Conservation (phyloP, 2,888 invertebrate species). For the Micoletzkya japonica region DNA sequence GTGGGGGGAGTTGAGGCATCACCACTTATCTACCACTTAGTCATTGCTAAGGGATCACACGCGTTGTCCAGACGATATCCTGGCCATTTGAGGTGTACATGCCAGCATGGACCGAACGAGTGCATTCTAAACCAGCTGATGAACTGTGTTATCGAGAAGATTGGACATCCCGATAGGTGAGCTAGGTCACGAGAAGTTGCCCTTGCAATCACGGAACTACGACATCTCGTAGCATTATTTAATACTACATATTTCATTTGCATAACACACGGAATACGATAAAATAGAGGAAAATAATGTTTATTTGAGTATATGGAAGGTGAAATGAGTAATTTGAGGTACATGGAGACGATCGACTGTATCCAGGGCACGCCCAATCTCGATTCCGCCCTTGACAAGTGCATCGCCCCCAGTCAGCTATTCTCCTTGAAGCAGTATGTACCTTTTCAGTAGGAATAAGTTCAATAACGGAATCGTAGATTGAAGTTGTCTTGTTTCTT, state of each 20-base stretch:
- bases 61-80: no score
- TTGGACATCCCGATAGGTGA: conserved; percentile 43
- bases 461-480: no score
- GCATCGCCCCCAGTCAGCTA: conserved; percentile 33
- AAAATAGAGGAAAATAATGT: neutral
- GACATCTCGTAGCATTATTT: neutral
- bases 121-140: conserved; percentile 61
- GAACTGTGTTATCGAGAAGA: conserved; percentile 61
- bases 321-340: conserved; percentile 30
- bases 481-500: no score
- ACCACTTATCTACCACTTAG: conserved; percentile 3
- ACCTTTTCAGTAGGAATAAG: no score
- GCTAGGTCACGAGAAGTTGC: neutral
- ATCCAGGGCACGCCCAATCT: conserved; percentile 43
- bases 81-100: conserved; percentile 49
- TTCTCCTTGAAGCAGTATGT: conserved; percentile 25
- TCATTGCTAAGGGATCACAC: no score
- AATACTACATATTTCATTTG: neutral
- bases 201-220: neutral
- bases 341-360: conserved; percentile 51
- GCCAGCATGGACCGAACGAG: conserved; percentile 61
- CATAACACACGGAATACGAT: neutral
- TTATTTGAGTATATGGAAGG: conserved; percentile 1
- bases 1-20: conserved; percentile 8
- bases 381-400: conserved; percentile 46